Conservation (phyloP, 2,888 invertebrate species). For the Aplocera efformata region DNA sequence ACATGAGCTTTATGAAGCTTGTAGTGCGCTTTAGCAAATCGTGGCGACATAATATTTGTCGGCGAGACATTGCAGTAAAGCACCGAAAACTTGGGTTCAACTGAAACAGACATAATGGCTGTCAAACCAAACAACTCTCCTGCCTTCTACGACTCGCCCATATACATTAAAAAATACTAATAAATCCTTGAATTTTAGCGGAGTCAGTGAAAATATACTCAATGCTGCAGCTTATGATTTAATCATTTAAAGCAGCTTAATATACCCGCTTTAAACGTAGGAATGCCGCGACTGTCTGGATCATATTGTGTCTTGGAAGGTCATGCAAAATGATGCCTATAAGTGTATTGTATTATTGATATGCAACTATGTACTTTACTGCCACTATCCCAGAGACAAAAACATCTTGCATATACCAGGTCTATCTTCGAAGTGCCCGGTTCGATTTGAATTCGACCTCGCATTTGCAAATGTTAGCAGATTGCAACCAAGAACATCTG, state of each 20-base stretch:
- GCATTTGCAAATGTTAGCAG: constrained; percentile 34
- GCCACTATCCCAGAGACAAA: constrained; percentile 25
- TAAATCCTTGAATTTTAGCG: too few species aligned
- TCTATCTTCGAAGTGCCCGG: constrained; percentile 22
- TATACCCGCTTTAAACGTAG: too few species aligned
- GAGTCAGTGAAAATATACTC: background rate
- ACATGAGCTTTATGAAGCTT: constrained; percentile 28
- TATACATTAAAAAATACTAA: too few species aligned
- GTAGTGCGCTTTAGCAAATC: constrained; percentile 14
- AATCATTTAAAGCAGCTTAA: too few species aligned
- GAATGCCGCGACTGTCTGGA: constrained; percentile 41
- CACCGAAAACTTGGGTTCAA: too few species aligned
- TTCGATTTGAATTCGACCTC: constrained; percentile 44
- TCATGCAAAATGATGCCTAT: constrained; percentile 31
- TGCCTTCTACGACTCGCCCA: too few species aligned
- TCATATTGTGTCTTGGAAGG: constrained; percentile 64
- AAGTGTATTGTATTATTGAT: constrained; percentile 16
- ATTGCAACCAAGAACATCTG: constrained; percentile 23
- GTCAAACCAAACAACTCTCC: too few species aligned
- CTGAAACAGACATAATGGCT: background rate
- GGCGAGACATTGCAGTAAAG: too few species aligned
- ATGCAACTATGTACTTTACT: constrained; percentile 25
- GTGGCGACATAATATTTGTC: too few species aligned
- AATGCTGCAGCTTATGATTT: too few species aligned
- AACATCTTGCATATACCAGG: constrained; percentile 26